Evolutionary conservation across 2,797 vertebrate species (phyloP), one percentile per base, ranked within the genome.

Genomic region (Geotria australis): DNA sequence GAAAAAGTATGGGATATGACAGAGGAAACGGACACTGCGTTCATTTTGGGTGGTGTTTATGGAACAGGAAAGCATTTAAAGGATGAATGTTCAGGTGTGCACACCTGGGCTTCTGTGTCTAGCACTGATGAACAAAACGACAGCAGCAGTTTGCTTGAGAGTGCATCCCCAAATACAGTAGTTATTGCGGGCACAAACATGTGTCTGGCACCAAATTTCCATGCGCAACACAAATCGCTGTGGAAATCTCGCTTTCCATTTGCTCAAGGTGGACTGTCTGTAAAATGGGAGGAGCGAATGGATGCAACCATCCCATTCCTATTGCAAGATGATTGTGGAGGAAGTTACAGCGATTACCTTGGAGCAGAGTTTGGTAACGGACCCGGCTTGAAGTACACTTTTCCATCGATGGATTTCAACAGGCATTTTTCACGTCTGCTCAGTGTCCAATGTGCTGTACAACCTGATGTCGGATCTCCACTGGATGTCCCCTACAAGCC

Each of bases 321-420:
- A 80, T 91, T 96, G 82, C 86, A 81, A 81, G 91, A 98, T 88
- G 84, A 95, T 83, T 80, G 96, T 71, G 71, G 96, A 49, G 86
- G 84, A 70, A 78, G 86, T 64, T 93, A 80, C 63, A 73, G 81
- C 68, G 78, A 81, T 66, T 83, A 89, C 71, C 77, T 70, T 63
- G 70, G 76, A n/a, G 81, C 95, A 68, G 84, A 96, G 64, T n/a
- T 55, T n/a, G 55, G 51, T 9, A 51, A 24, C n/a, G 24, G 24
- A n/a, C 79, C 83, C 58, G 79, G 80, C 62, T 74, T 93, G 60
- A 83, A 89, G 58, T 98, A 85, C 63, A 79, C 86, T 4, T 88
- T 99, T 62, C 78, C 89, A 64, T 85, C 91, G 71, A 85, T 96
- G 70, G 84, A 85, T 71, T 70, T 98, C 66, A 85, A 79, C 74